phyloP scores from a whole-genome alignment of 2,797 vertebrate species.

The Decapterus maruadsi region DNA sequence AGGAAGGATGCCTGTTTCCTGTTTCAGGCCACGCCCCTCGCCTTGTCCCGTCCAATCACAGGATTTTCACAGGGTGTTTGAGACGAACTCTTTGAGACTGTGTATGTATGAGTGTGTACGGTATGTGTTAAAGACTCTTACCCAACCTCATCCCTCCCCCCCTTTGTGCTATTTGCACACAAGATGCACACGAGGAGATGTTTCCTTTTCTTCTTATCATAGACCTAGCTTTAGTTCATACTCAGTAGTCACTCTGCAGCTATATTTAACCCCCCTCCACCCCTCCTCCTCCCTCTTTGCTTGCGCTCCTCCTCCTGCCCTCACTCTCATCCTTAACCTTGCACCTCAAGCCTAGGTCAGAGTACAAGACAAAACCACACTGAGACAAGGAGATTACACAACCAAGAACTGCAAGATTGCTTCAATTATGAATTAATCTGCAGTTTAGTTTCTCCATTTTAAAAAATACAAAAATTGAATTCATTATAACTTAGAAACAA shows the following conservation, averaged over 20 bases:
- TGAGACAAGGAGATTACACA: constrained; percentile 6
- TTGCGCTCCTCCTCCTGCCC: constrained; percentile 52
- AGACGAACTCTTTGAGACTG: constrained; percentile 47
- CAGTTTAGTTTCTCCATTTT: background rate
- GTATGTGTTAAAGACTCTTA: constrained; percentile 51
- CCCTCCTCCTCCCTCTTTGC: constrained; percentile 43
- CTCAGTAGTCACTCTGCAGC: constrained; percentile 51
- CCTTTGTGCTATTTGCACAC: constrained; percentile 64
- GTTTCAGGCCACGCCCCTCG: constrained; percentile 35
- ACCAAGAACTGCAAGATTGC: background rate
- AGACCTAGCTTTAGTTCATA: constrained; percentile 75
- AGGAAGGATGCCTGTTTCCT: constrained; percentile 44
- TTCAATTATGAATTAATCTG: background rate
- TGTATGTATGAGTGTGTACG: constrained; percentile 54
- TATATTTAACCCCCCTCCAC: constrained; percentile 73
- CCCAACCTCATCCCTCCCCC: background rate
- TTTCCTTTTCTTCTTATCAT: constrained; percentile 63
- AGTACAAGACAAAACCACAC: constrained; percentile 30
- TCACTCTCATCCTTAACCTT: constrained; percentile 32
- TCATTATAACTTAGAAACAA: background rate
- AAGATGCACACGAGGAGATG: constrained; percentile 66
- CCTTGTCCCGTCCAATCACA: constrained; percentile 50
- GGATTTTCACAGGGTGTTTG: constrained; percentile 54
- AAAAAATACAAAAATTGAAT: background rate
- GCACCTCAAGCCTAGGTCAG: constrained; percentile 65